Evolutionary conservation across 2,113 vertebrate species (phyloP).

Genomic region (Porphyrio hochstetteri): DNA sequence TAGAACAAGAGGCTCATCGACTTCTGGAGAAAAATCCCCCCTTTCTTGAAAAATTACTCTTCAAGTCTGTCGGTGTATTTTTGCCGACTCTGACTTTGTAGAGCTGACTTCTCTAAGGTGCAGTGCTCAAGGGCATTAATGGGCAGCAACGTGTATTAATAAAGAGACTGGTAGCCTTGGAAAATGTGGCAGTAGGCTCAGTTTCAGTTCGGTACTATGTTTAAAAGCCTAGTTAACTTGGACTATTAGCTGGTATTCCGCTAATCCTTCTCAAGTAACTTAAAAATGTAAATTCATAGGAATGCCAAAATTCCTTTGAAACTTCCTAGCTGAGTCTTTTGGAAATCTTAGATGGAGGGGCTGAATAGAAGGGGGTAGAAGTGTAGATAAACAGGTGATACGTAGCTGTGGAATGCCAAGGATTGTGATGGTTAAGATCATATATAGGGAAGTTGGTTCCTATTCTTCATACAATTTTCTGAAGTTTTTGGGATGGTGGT

Average conservation of each 20-base stretch:
- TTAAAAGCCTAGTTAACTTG: neutral
- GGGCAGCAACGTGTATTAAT: neutral
- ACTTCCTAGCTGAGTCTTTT: neutral
- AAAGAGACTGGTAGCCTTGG: neutral
- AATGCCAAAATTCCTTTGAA: neutral
- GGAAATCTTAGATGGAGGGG: neutral
- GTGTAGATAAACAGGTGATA: neutral
- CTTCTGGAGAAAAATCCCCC: neutral
- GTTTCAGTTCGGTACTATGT: neutral
- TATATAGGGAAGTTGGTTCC: neutral
- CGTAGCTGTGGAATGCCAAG: neutral
- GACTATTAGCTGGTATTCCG: neutral
- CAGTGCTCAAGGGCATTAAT: neutral
- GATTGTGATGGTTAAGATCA: neutral
- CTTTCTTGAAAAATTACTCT: no score
- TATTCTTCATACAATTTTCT: neutral
- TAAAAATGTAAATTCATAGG: neutral
- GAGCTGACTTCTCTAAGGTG: neutral
- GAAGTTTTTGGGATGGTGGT: neutral
- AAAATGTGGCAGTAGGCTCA: neutral
- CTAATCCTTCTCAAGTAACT: neutral
- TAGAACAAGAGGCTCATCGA: neutral
- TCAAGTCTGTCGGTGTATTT: neutral
- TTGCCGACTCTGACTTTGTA: neutral
- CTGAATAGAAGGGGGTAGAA: neutral